Evolutionary conservation across 2,888 invertebrate genomes (phyloP), one percentile per base, ranked within the genome.

Genomic region (Cerastis rubricosa): DNA sequence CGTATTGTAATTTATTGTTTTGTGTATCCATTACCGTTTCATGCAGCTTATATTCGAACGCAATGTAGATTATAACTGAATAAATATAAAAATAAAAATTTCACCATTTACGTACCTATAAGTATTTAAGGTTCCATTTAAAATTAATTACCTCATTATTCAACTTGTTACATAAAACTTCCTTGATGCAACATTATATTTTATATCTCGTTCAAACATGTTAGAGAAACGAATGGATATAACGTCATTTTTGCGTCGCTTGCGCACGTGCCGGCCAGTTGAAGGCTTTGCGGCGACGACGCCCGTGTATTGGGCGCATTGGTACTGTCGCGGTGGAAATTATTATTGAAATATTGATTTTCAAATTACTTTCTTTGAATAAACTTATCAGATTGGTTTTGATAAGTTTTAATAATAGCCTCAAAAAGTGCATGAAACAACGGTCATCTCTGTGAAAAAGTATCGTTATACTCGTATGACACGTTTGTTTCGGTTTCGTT

Each of bases 241-340:
- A 81, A 76, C 87, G 87, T 87, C 75, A 86, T 77, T 89, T 90
- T 88, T 88, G 88, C 85, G 85, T 83, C 81, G 85, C 80, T 74
- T 47, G 86, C 89, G 92, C 91, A 90, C 91, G 92, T 91, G 91
- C 90, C 89, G 85, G 86, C 78, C 80, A 85, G 76, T 82, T 74
- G 83, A 86, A 90, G 88, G 88, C 90, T 91, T 90, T 84, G 78
- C 81, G 80, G 87, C 84, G 76, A 83, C 89, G 85, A 83, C 89
- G 85, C 86, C 86, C 80, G 89, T 85, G 87, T 83, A 87, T 88
- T 85, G 80, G 85, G 69, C 69, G 71, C 71, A 70, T 74, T 74
- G 45, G 84, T 88, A 89, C 84, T 76, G 71, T 70, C 76, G 17
- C 0, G n/a, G 9, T 0, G 12, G 72, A 78, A 81, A 82, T n/a